Base-by-base conservation (phyloP, 2,888 invertebrate species). In the Platycheirus rosarum region DNA sequence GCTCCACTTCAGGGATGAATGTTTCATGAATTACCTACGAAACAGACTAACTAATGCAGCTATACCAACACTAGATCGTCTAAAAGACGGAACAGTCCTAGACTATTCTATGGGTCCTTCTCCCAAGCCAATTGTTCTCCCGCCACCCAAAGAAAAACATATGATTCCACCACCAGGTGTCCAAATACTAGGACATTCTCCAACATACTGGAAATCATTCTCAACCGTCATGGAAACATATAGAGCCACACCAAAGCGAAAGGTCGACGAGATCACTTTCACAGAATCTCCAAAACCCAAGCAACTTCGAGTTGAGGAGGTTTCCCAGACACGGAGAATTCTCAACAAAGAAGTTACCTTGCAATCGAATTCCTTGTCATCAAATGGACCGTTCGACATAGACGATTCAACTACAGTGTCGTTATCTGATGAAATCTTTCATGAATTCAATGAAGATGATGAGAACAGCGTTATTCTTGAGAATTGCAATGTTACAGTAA, bases 1-100 rank as follows among this genome's bases (percentile, higher is more conserved):
- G 9, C 84, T 90, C 2, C 92, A 93, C 85, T 93, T 93, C 86
- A 91, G 91, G 65, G 87, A 89, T 9, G 90, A 90, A 78, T 91
- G 89, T 84, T 92, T 92, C 84, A 89, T 91, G 90, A 90, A 91
- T 85, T 89, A 89, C 87, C 86, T 91, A 89, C 86, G 88, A 84
- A 91, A 92, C 53, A 87, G 92, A 6, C 86, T 93, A 13, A 86
- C 90, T 0, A 89, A 91, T 44, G 88, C 88, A 40, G 92, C 92
- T 1, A 84, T 91, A 3, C 92, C 92, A 1, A 92, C 92, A 1
- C 69, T 92, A 8, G 62, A 85, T 2, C 86, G 88, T 0, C 70
- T 88, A 3, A 89, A 85, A 26, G 85, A 85, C 8, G 85, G 86
- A 0, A 42, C 85, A 2, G 88, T 88, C 1, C 73, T 89, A 26